These are phyloP conservation scores for Cosmopolites sordidus DNA, from an alignment of 2,888 invertebrate genomes.

Conservation along the genomic window DNA sequence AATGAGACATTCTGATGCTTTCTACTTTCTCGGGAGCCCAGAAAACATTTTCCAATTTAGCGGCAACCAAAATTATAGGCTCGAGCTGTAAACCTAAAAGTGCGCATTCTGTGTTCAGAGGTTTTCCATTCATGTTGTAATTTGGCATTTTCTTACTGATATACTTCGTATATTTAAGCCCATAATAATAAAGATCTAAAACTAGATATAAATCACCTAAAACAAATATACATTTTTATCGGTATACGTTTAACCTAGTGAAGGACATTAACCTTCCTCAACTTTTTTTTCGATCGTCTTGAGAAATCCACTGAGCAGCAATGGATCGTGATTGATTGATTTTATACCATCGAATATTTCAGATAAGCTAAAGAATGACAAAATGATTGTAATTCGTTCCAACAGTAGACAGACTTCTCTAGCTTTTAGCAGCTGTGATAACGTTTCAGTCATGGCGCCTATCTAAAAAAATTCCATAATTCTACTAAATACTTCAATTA, in stretches of 20 bases:
- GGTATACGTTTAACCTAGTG: too few species aligned
- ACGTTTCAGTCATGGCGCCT: conserved; percentile 8
- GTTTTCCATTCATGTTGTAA: conserved; percentile 6
- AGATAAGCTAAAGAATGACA: conserved; percentile 16
- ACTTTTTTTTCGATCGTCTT: conserved; percentile 10
- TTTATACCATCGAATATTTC: conserved; percentile 24
- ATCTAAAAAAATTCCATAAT: too few species aligned
- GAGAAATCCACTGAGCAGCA: conserved; percentile 16
- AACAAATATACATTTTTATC: too few species aligned
- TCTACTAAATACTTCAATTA: too few species aligned
- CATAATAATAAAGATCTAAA: conserved; percentile 17
- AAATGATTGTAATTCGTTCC: conserved; percentile 12
- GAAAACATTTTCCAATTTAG: conserved; percentile 7
- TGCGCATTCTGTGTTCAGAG: conserved; percentile 10
- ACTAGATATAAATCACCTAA: not conserved
- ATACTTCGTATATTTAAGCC: conserved; percentile 13
- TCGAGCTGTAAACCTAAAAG: conserved; percentile 12
- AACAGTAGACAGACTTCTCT: conserved; percentile 6
- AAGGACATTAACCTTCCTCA: conserved; percentile 5
- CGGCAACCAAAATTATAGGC: conserved; percentile 8
- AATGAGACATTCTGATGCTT: conserved; percentile 2
- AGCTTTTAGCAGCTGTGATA: conserved; percentile 8
- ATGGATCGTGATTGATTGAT: conserved; percentile 17
- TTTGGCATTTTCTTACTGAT: conserved; percentile 11
- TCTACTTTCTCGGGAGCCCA: not conserved